Conservation (phyloP, 64 coral and sea anemone genomes). For the Pocillopora damicornis region DNA sequence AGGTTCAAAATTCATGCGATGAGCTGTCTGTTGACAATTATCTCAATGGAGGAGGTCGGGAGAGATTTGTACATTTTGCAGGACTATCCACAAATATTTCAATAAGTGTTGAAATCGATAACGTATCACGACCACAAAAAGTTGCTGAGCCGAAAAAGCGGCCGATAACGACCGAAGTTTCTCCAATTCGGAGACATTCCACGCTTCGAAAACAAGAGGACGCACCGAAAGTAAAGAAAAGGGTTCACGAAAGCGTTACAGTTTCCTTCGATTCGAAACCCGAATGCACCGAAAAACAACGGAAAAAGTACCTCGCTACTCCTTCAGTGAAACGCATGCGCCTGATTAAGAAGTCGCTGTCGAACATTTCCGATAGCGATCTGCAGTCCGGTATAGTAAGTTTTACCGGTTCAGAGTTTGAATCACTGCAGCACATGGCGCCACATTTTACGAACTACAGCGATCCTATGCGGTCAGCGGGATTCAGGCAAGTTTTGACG, state of each 20-base stretch:
- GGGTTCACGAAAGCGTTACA: background rate
- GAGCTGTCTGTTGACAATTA: background rate
- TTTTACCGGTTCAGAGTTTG: constrained; percentile 17
- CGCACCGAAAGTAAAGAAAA: background rate
- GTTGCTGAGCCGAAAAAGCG: background rate
- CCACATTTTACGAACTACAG: constrained; percentile 24
- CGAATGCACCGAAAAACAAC: background rate
- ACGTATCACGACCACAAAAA: background rate
- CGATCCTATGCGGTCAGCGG: constrained; percentile 11
- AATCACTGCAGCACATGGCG: background rate
- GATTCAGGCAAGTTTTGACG: constrained; percentile 19
- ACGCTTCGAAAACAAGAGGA: background rate
- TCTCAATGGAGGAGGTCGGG: background rate
- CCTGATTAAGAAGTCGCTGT: constrained; percentile 11
- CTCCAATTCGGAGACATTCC: constrained; percentile 15
- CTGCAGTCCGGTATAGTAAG: background rate
- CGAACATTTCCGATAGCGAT: background rate
- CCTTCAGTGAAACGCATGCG: constrained; percentile 25
- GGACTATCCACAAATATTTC: background rate
- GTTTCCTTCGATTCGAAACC: background rate
- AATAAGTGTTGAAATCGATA: background rate
- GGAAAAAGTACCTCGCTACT: constrained; percentile 22
- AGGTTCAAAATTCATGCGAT: background rate
- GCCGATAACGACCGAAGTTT: constrained; percentile 5
- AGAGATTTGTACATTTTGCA: background rate